These are phyloP conservation scores for Chalcis sispes DNA, from an alignment of 2,888 invertebrate species.

Conservation along the genomic window DNA sequence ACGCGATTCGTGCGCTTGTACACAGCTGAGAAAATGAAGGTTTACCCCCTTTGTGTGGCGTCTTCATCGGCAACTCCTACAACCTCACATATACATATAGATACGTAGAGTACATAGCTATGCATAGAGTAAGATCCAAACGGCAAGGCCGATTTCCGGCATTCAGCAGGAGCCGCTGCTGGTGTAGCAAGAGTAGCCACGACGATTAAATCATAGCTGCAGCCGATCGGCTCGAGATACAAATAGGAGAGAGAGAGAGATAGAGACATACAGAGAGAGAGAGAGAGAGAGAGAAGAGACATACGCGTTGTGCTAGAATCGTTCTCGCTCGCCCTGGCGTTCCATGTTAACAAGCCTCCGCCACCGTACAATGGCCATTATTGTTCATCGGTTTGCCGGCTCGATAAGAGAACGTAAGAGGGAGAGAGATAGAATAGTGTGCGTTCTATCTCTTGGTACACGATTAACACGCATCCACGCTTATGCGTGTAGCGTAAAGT, in stretches of 20 bases:
- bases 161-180: neutral
- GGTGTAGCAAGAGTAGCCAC: neutral
- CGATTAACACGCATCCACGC: neutral
- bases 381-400: slow-evolving; percentile 61
- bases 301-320: neutral
- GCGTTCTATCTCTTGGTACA: neutral
- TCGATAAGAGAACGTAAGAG: neutral
- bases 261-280: neutral
- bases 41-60: neutral
- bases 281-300: neutral
- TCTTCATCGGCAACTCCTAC: neutral
- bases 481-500: neutral
- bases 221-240: slow-evolving; percentile 25
- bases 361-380: slow-evolving; percentile 63
- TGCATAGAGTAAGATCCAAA: neutral
- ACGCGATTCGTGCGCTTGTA: too few species aligned
- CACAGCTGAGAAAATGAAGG: slow-evolving; percentile 9
- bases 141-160: slow-evolving; percentile 58
- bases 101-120: too few species aligned
- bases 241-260: slow-evolving; percentile 2
- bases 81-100: neutral
- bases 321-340: slow-evolving; percentile 56
- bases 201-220: slow-evolving; percentile 45
- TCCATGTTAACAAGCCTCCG: slow-evolving; percentile 63
- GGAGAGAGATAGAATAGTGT: neutral